Percentiles rank a stretch among this genome's conserved stretches.
These are phyloP conservation scores for Basileuterus tristriatus DNA, from an alignment of 2,797 vertebrate species.

Conservation along the genomic window DNA sequence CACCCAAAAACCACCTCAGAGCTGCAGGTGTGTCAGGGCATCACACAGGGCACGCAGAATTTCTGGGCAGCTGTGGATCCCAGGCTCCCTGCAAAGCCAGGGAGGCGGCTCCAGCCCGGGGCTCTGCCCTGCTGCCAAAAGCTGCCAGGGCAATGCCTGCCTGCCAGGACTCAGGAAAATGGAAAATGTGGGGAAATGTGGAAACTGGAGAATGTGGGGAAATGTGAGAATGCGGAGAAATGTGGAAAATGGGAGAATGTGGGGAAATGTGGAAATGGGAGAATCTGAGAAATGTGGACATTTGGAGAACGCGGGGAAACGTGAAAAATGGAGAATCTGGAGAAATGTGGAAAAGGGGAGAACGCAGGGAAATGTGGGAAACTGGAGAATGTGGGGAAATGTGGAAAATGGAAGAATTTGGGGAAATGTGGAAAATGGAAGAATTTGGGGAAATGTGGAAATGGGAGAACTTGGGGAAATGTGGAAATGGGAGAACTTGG, in stretches of 20 bases:
- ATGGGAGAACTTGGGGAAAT: too few species aligned
- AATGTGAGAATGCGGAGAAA: too few species aligned
- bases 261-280: too few species aligned
- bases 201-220: rapidly evolving
- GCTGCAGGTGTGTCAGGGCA: rapidly evolving
- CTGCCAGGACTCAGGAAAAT: rapidly evolving
- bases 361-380: rapidly evolving
- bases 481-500: too few species aligned
- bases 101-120: not conserved
- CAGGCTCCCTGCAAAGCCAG: not conserved
- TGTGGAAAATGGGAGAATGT: too few species aligned
- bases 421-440: too few species aligned
- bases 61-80: rapidly evolving
- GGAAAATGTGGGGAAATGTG: rapidly evolving
- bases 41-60: rapidly evolving
- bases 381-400: too few species aligned
- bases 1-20: not conserved
- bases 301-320: rapidly evolving
- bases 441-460: too few species aligned
- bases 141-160: not conserved
- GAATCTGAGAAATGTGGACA: too few species aligned
- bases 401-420: too few species aligned
- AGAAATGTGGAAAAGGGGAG: rapidly evolving
- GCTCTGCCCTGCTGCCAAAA: not conserved
- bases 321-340: rapidly evolving